These are phyloP conservation scores for Aradophagus sp. DNA, from an alignment of 1,140 invertebrate species.

Conservation along the genomic window DNA sequence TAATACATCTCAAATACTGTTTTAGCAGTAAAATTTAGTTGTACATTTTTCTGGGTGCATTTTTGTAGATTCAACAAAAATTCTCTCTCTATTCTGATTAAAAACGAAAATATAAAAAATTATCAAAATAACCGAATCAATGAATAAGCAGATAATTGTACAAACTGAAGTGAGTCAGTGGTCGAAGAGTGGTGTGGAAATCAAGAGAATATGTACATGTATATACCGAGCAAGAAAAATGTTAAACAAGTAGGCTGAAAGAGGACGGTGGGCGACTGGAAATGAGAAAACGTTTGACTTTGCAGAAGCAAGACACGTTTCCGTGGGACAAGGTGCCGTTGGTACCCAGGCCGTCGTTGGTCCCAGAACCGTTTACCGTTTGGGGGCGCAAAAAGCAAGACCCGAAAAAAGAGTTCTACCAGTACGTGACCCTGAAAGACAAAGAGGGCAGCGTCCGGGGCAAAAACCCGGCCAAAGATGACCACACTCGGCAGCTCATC, in stretches of 20 bases:
- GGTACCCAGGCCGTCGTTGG: conserved; percentile 86
- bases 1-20: no score
- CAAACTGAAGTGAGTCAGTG: conserved; percentile 47
- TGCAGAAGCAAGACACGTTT: conserved; percentile 82
- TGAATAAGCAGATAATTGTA: no score
- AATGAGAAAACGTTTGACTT: conserved; percentile 42
- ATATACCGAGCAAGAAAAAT: conserved; percentile 1
- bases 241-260: conserved; percentile 18
- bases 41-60: no score
- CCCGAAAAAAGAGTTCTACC: conserved; percentile 71
- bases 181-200: conserved; percentile 67
- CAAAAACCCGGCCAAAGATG: conserved; percentile 66
- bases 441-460: conserved; percentile 67
- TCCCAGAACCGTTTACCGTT: conserved; percentile 86
- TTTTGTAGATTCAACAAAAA: no score
- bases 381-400: conserved; percentile 79
- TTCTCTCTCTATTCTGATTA: no score
- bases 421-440: conserved; percentile 69
- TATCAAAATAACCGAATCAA: no score
- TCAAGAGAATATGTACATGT: conserved; percentile 49
- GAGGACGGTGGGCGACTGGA: conserved; percentile 14
- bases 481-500: conserved; percentile 68
- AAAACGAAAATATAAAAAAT: no score
- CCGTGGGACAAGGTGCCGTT: conserved; percentile 90
- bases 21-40: no score